Conservation (phyloP, 1,140 invertebrate species). For the Nasonia giraulti region DNA sequence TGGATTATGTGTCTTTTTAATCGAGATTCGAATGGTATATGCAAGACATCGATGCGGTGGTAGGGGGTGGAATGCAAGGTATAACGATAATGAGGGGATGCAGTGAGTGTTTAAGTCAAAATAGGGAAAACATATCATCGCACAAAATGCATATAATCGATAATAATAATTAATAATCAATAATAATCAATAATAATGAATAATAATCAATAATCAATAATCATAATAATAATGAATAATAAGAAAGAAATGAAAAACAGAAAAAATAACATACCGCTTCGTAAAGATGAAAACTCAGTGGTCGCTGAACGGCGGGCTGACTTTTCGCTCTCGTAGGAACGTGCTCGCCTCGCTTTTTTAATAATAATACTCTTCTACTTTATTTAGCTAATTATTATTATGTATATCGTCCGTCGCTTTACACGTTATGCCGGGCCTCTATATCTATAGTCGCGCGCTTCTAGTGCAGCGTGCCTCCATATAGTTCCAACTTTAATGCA, state of each 20-base stretch:
- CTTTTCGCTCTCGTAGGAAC: slow-evolving; percentile 33
- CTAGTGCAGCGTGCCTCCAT: neutral
- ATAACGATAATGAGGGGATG: neutral
- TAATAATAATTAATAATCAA: slow-evolving; percentile 60
- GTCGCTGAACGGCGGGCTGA: slow-evolving; percentile 47
- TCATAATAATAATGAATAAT: slow-evolving; percentile 39
- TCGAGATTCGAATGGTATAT: too few species aligned
- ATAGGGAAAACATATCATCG: neutral
- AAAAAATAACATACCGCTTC: slow-evolving; percentile 73
- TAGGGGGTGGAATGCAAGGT: neutral
- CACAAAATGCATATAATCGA: slow-evolving; percentile 9
- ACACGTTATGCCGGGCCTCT: neutral
- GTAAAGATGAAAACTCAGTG: slow-evolving; percentile 73
- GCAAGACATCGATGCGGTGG: too few species aligned
- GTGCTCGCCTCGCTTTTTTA: neutral
- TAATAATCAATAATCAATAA: slow-evolving; percentile 50
- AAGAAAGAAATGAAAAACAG: slow-evolving; percentile 70
- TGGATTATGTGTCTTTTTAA: too few species aligned
- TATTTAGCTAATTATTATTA: slow-evolving; percentile 26
- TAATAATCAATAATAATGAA: too few species aligned
- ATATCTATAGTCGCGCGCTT: neutral
- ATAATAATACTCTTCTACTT: neutral
- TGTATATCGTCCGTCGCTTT: neutral
- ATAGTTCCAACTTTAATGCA: neutral
- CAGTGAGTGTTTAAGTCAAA: neutral